These are phyloP conservation scores for Caenorhabditis brenneri DNA, from an alignment of 1,140 invertebrate genomes.

Conservation along the genomic window DNA sequence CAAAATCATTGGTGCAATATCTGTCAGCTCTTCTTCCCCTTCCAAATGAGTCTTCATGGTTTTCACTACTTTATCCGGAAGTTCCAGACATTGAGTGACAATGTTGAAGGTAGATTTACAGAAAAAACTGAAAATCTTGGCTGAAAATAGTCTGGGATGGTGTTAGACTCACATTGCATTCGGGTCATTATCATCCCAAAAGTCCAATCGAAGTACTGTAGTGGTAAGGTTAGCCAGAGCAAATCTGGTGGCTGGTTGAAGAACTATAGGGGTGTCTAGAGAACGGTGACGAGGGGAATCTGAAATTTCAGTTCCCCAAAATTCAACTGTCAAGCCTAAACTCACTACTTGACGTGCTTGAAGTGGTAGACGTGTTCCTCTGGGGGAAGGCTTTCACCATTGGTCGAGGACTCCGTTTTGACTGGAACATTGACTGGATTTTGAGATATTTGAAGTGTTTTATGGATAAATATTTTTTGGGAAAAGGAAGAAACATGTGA, in stretches of 20 bases:
- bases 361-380: background rate
- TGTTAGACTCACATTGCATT: conserved; percentile 52
- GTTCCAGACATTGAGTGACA: conserved; percentile 59
- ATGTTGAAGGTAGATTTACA: conserved; percentile 61
- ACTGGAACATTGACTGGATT: background rate
- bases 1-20: conserved; percentile 50
- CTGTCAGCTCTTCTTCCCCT: conserved; percentile 47
- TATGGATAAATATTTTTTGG: no score
- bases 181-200: conserved; percentile 53
- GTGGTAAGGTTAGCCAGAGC: conserved; percentile 52
- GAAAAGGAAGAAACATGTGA: background rate
- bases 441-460: background rate
- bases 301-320: background rate
- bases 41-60: conserved; percentile 56
- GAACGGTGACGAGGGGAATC: background rate
- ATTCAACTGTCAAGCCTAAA: no score
- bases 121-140: conserved; percentile 59
- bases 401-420: conserved; percentile 19
- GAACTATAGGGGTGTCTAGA: background rate
- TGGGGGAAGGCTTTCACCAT: background rate
- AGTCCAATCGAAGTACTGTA: conserved; percentile 57
- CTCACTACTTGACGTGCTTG: background rate
- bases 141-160: background rate
- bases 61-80: conserved; percentile 63
- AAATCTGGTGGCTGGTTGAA: conserved; percentile 49